A percentile compares a stretch with the other conserved stretches of the same genome.
Evolutionary conservation across 1,140 invertebrate genomes (phyloP).

Genomic region (Drosophila nikananu): DNA sequence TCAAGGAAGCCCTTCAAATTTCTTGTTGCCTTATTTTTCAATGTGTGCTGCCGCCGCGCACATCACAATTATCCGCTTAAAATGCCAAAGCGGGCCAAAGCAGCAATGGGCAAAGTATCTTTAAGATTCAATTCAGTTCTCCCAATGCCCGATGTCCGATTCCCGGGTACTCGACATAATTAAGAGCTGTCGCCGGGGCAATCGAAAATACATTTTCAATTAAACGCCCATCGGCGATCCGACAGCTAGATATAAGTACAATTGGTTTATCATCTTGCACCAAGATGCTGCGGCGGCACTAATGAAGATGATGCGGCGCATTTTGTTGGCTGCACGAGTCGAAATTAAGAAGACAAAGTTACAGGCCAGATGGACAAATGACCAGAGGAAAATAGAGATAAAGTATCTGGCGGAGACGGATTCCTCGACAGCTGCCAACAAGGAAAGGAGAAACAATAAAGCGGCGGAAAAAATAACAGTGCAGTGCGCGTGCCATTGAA

Average conservation of each 20-base stretch:
- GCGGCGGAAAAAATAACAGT: slow-evolving; percentile 39
- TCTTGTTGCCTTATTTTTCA: slow-evolving; percentile 79
- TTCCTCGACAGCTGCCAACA: slow-evolving; percentile 33
- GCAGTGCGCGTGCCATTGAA: slow-evolving; percentile 71
- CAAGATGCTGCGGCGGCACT: slow-evolving; percentile 32
- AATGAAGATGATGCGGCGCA: slow-evolving; percentile 60
- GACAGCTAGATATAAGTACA: slow-evolving; percentile 43
- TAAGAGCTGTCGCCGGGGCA: slow-evolving; percentile 44
- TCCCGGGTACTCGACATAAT: slow-evolving; percentile 49
- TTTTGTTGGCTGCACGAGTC: slow-evolving; percentile 58
- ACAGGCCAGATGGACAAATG: slow-evolving; percentile 54
- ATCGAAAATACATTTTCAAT: slow-evolving; percentile 66
- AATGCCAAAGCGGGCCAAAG: slow-evolving; percentile 74
- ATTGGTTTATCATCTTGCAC: slow-evolving; percentile 62
- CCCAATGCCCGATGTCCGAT: neutral
- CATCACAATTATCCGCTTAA: slow-evolving; percentile 79
- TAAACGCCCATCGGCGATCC: slow-evolving; percentile 59
- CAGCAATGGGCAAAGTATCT: slow-evolving; percentile 77
- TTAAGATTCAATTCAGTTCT: slow-evolving; percentile 68
- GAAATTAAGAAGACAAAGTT: slow-evolving; percentile 64
- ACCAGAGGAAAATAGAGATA: slow-evolving; percentile 34
- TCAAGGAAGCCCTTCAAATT: slow-evolving; percentile 79
- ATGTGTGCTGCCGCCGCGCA: slow-evolving; percentile 34
- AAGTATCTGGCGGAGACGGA: slow-evolving; percentile 59
- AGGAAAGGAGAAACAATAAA: slow-evolving; percentile 30